Percentiles rank a stretch among this genome's conserved stretches.
phyloP scores from a whole-genome alignment of 2,113 vertebrate genomes.

The Cyanoramphus novaezelandiae region DNA sequence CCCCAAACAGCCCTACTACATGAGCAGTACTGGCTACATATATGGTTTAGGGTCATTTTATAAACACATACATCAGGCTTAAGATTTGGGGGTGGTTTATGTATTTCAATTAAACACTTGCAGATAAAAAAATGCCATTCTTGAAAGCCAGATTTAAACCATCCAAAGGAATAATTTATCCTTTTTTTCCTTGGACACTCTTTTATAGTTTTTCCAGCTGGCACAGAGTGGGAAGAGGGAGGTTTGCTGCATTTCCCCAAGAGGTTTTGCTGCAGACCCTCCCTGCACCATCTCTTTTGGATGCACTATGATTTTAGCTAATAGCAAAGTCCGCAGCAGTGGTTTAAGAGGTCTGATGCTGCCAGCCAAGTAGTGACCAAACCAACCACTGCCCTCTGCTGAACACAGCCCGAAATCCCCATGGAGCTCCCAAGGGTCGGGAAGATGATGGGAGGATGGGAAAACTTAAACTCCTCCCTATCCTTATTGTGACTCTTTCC shows the following conservation, averaged over 20 bases:
- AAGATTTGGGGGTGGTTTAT: neutral
- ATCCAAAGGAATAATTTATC: neutral
- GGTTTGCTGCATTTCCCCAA: neutral
- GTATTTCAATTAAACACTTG: neutral
- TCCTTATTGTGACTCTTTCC: neutral
- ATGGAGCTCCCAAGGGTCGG: neutral
- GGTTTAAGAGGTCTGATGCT: neutral
- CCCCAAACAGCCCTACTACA: neutral
- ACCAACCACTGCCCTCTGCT: conserved; percentile 67
- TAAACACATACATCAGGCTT: neutral
- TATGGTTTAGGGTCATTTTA: neutral
- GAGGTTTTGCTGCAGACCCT: neutral
- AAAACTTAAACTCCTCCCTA: neutral
- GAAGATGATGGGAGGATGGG: neutral
- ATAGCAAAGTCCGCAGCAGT: neutral
- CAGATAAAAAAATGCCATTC: neutral
- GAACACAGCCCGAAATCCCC: neutral
- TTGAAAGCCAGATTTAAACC: neutral
- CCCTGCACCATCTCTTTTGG: neutral
- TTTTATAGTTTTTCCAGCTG: neutral
- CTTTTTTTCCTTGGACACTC: neutral
- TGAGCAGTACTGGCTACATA: neutral
- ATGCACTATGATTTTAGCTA: neutral
- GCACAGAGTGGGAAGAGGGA: neutral
- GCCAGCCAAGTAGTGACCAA: conserved; percentile 13